Conservation (phyloP, 2,113 vertebrate genomes). For the Bos indicus region DNA sequence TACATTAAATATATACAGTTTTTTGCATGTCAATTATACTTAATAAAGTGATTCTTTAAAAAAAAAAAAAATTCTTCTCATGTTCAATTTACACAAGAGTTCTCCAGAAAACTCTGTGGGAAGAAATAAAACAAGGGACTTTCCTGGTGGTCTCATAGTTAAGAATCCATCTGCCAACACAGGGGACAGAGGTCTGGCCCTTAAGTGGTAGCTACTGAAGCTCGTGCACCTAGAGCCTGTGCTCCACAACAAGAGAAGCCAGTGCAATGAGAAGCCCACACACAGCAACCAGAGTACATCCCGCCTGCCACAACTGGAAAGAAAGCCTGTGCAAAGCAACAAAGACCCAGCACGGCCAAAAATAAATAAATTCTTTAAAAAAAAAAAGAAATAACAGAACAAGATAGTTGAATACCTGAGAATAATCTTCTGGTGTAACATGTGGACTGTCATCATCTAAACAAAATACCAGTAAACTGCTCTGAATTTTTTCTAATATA, state of each 20-base stretch:
- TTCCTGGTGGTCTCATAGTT: background rate
- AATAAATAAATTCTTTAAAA: background rate
- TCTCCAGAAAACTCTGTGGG: background rate
- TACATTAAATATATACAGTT: background rate
- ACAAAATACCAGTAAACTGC: conserved; percentile 86
- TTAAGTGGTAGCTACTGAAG: background rate
- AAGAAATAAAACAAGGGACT: background rate
- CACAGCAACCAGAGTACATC: background rate
- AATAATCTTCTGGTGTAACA: conserved; percentile 89
- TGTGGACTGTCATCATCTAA: conserved; percentile 89
- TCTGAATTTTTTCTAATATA: conserved; percentile 92
- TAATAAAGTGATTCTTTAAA: background rate
- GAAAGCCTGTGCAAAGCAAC: background rate
- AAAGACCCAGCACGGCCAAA: background rate
- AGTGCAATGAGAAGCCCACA: background rate
- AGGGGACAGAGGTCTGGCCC: background rate
- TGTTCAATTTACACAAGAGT: background rate
- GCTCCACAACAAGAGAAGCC: background rate
- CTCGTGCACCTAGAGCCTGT: background rate
- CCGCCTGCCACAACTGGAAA: background rate
- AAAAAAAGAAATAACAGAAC: background rate
- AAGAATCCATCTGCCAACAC: background rate
- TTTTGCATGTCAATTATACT: background rate
- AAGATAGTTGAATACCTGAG: conserved; percentile 79
- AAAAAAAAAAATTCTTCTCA: background rate